Conservation (phyloP, 2,888 invertebrate genomes). For the Ophion ellenae region DNA sequence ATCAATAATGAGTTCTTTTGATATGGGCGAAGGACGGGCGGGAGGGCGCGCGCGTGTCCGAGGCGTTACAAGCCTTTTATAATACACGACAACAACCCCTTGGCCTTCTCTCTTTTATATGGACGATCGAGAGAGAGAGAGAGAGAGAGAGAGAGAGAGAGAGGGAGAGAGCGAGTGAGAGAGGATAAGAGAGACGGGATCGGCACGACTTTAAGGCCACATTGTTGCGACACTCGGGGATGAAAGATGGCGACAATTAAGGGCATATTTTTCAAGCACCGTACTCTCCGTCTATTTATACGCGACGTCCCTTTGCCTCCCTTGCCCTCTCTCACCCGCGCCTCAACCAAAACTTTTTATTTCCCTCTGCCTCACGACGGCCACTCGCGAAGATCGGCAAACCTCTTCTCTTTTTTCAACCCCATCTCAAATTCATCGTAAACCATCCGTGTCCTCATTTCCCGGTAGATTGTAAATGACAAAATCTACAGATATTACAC, state of each 20-base stretch:
- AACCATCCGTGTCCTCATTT: background rate
- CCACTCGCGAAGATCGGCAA: background rate
- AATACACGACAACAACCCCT: constrained; percentile 67
- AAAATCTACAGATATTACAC: no score
- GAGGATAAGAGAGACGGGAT: background rate
- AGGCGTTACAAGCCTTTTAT: constrained; percentile 70
- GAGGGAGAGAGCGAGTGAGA: background rate
- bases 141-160: background rate
- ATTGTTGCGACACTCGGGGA: constrained; percentile 73
- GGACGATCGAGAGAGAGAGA: constrained; percentile 18
- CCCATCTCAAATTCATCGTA: background rate
- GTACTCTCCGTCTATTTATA: constrained; percentile 43
- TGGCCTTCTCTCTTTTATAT: constrained; percentile 41
- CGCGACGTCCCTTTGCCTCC: background rate
- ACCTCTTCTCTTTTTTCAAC: background rate
- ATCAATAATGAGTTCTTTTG: constrained; percentile 82
- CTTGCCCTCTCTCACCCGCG: background rate
- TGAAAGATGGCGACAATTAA: constrained; percentile 80
- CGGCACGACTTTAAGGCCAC: constrained; percentile 68
- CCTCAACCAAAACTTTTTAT: background rate
- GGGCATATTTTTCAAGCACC: constrained; percentile 72
- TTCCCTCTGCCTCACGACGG: background rate
- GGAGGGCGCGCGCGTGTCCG: constrained; percentile 68
- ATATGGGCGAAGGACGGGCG: constrained; percentile 66
- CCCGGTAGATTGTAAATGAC: background rate